Conservation (phyloP, 2,113 vertebrate species). For the Fregata magnificens region DNA sequence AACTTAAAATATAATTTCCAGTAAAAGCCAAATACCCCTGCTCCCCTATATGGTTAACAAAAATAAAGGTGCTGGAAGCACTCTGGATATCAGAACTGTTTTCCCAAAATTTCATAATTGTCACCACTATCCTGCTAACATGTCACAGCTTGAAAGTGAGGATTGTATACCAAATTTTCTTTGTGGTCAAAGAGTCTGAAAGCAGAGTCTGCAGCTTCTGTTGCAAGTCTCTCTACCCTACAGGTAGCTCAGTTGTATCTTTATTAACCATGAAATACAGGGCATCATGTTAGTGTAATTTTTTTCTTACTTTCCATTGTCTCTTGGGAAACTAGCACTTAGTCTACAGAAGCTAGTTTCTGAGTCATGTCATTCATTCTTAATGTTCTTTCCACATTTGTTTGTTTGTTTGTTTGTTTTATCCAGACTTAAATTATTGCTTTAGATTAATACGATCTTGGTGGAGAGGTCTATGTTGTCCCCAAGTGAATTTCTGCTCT, state of each 20-base stretch:
- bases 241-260: not conserved
- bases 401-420: constrained; percentile 18
- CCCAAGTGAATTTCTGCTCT: not conserved
- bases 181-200: not conserved
- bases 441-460: constrained; percentile 46
- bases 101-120: not conserved
- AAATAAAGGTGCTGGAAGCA: not conserved
- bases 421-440: not conserved
- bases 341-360: not conserved
- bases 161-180: not conserved
- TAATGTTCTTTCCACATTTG: not conserved
- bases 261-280: not conserved
- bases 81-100: not conserved
- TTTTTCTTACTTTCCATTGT: not conserved
- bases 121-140: not conserved
- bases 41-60: not conserved
- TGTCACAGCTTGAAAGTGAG: not conserved
- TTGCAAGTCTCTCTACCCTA: not conserved
- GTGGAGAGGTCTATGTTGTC: not conserved
- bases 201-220: not conserved
- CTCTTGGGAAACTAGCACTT: not conserved
- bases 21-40: not conserved
- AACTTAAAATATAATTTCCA: not conserved
- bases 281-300: not conserved
- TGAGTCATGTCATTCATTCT: constrained; percentile 48